phyloP scores from a whole-genome alignment of 2,888 invertebrate species.

The Platycheirus albimanus region DNA sequence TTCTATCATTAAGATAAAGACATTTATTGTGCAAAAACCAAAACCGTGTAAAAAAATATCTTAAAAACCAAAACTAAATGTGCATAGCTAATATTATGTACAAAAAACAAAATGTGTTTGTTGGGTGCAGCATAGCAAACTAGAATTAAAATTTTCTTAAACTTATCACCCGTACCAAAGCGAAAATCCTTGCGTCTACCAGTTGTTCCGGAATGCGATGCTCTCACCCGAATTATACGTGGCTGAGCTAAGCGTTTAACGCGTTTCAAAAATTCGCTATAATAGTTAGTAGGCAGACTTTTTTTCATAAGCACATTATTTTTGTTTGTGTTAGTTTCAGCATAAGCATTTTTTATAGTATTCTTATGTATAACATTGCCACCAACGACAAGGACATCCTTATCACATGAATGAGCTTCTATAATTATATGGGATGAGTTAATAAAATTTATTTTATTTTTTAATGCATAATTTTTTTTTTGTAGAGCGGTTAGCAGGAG shows the following conservation, averaged over 20 bases:
- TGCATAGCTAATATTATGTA: neutral
- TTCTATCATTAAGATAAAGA: neutral
- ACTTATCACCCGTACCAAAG: constrained; percentile 85
- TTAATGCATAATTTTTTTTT: neutral
- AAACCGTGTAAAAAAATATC: neutral
- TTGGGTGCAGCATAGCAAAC: neutral
- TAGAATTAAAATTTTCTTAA: constrained; percentile 20
- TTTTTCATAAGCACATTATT: constrained; percentile 44
- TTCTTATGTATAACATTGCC: constrained; percentile 62
- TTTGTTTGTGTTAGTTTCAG: constrained; percentile 68
- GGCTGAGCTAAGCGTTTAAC: constrained; percentile 84
- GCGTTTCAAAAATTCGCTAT: constrained; percentile 78
- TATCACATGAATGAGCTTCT: constrained; percentile 59
- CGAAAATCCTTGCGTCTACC: constrained; percentile 82
- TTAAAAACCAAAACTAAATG: neutral
- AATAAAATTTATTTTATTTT: neutral
- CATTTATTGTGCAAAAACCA: constrained; percentile 8
- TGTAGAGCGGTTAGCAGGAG: constrained; percentile 40
- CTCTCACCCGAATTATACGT: constrained; percentile 85
- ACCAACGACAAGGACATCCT: constrained; percentile 70
- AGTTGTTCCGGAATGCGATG: constrained; percentile 79
- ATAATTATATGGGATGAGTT: constrained; percentile 64
- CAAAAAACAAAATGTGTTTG: neutral
- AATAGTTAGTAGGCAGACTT: constrained; percentile 71
- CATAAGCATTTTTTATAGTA: constrained; percentile 62